phyloP scores from a whole-genome alignment of 2,113 vertebrate genomes.

The Salvelinus alpinus region DNA sequence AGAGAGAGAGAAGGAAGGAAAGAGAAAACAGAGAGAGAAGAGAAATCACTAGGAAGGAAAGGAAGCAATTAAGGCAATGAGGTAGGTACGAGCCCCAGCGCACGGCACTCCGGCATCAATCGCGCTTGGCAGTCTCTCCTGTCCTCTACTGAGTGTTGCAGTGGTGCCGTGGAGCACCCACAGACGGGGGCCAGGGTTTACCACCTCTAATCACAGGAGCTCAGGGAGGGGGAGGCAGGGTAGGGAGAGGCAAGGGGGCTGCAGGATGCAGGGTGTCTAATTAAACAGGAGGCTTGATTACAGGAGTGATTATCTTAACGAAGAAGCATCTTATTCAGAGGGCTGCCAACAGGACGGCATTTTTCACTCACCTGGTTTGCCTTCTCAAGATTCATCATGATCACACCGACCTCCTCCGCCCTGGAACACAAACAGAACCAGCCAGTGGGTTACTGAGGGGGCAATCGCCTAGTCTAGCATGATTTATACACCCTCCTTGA shows the following conservation, averaged over 20 bases:
- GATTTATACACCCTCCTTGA: background rate
- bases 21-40: slow-evolving; percentile 25
- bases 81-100: slow-evolving; percentile 60
- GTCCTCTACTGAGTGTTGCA: slow-evolving; percentile 59
- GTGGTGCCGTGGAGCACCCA: slow-evolving; percentile 53
- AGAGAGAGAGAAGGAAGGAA: too few species aligned
- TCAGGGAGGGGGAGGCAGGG: slow-evolving; percentile 28
- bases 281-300: slow-evolving; percentile 77
- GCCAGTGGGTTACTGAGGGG: slow-evolving; percentile 24
- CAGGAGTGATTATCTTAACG: slow-evolving; percentile 74
- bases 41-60: slow-evolving; percentile 57
- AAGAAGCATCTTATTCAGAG: slow-evolving; percentile 69
- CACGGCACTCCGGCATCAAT: slow-evolving; percentile 49
- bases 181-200: slow-evolving; percentile 58
- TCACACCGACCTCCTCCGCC: slow-evolving; percentile 87
- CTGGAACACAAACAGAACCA: slow-evolving; percentile 69
- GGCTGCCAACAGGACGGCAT: slow-evolving; percentile 25
- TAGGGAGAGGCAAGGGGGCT: background rate
- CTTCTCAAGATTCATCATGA: slow-evolving; percentile 92
- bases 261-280: slow-evolving; percentile 66
- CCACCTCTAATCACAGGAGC: slow-evolving; percentile 68
- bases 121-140: slow-evolving; percentile 39
- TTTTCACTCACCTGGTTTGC: slow-evolving; percentile 89
- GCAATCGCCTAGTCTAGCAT: background rate
- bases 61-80: slow-evolving; percentile 71